A percentile compares a stretch with the other conserved stretches of the same genome.
Evolutionary conservation across 1,140 invertebrate genomes (phyloP).

Genomic region (Maniola jurtina): DNA sequence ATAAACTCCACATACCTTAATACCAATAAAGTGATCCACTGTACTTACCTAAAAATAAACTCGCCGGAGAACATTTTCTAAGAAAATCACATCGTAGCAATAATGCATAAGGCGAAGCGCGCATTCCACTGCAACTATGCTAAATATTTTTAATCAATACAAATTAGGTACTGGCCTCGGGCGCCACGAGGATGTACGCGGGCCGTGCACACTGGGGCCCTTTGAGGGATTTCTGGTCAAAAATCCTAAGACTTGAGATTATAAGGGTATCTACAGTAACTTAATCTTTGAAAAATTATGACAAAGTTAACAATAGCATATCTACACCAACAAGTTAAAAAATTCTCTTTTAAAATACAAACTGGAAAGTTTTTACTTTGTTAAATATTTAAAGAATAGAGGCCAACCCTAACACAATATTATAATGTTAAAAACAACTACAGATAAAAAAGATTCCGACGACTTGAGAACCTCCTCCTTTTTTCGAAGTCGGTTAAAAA

Average conservation of each 20-base stretch:
- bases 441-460: no score
- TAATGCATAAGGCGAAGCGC: slow-evolving; percentile 32
- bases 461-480: no score
- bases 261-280: no score
- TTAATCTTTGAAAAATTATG: no score
- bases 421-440: no score
- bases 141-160: slow-evolving; percentile 76
- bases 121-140: slow-evolving; percentile 54
- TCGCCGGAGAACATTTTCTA: not conserved
- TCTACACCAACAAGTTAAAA: no score
- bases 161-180: slow-evolving; percentile 68
- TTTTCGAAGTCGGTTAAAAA: no score
- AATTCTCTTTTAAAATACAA: no score
- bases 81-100: slow-evolving; percentile 39
- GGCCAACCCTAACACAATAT: no score
- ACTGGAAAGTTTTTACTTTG: no score
- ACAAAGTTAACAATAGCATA: no score
- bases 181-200: slow-evolving; percentile 46
- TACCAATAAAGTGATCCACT: slow-evolving; percentile 2
- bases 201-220: slow-evolving; percentile 35
- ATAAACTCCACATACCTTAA: not conserved
- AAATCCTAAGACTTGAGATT: not conserved
- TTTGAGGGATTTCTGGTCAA: slow-evolving; percentile 7
- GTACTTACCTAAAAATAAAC: not conserved
- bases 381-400: no score